Evolutionary conservation across 2,888 invertebrate species (phyloP).

Genomic region (Leptarthrus brevirostris): DNA sequence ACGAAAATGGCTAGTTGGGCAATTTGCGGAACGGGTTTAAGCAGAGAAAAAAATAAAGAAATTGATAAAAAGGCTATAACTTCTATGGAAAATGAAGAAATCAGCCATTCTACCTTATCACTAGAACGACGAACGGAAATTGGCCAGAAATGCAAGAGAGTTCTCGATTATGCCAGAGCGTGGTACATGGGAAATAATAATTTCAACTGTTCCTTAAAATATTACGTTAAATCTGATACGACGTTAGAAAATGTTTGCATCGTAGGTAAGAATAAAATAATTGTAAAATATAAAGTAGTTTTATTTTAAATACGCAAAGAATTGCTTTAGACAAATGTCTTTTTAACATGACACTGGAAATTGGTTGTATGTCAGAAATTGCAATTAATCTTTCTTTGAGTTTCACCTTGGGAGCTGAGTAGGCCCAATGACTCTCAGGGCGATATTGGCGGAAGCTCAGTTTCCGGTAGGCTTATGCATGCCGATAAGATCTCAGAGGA

Average conservation of each 20-base stretch:
- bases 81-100: neutral
- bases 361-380: too few species aligned
- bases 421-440: too few species aligned
- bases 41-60: constrained; percentile 67
- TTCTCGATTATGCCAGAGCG: constrained; percentile 82
- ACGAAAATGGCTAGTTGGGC: constrained; percentile 91
- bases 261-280: constrained; percentile 73
- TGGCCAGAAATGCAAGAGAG: constrained; percentile 79
- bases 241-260: constrained; percentile 86
- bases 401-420: too few species aligned
- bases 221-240: constrained; percentile 74
- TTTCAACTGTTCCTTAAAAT: constrained; percentile 72
- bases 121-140: constrained; percentile 71
- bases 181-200: constrained; percentile 71
- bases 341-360: too few species aligned
- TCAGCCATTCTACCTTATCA: constrained; percentile 44
- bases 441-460: too few species aligned
- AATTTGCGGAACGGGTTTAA: constrained; percentile 80
- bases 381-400: too few species aligned
- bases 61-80: constrained; percentile 55
- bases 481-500: too few species aligned
- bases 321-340: too few species aligned
- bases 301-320: too few species aligned
- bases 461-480: too few species aligned
- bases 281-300: too few species aligned